These are phyloP conservation scores for Onychomys torridus DNA, from an alignment of 2,797 vertebrate genomes.

Conservation along the genomic window DNA sequence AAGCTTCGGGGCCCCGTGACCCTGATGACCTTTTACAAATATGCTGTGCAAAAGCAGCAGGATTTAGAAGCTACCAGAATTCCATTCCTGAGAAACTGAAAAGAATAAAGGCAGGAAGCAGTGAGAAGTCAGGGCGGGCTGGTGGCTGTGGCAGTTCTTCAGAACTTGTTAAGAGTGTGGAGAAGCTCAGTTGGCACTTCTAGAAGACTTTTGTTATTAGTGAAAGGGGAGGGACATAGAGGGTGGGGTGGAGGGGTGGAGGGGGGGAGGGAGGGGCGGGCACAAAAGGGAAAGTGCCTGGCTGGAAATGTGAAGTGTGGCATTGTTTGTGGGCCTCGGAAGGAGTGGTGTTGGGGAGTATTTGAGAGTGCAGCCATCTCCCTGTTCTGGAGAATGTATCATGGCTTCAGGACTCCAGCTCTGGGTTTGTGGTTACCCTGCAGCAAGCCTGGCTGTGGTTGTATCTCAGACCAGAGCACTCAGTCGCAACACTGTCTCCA, in stretches of 20 bases:
- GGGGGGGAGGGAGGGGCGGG: background rate
- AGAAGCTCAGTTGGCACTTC: background rate
- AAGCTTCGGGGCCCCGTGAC: background rate
- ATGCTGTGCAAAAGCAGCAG: conserved; percentile 16
- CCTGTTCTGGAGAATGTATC: conserved; percentile 1
- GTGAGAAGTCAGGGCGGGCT: background rate
- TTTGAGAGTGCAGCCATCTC: background rate
- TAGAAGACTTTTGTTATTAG: background rate
- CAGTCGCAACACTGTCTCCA: background rate
- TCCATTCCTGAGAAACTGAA: background rate
- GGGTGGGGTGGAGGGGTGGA: no score
- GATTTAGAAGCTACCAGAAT: background rate
- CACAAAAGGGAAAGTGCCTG: background rate
- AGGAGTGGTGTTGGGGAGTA: background rate
- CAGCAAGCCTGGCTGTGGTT: background rate
- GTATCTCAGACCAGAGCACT: background rate
- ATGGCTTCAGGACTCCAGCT: background rate
- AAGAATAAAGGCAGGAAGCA: background rate
- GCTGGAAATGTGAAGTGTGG: background rate
- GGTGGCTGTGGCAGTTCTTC: background rate
- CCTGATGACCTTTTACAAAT: background rate
- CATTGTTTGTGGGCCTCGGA: background rate
- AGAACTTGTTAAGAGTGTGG: background rate
- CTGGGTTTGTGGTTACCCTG: conserved; percentile 27
- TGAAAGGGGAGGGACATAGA: background rate